Conservation (phyloP, 2,797 vertebrate species). For the Phoebastria nigripes region DNA sequence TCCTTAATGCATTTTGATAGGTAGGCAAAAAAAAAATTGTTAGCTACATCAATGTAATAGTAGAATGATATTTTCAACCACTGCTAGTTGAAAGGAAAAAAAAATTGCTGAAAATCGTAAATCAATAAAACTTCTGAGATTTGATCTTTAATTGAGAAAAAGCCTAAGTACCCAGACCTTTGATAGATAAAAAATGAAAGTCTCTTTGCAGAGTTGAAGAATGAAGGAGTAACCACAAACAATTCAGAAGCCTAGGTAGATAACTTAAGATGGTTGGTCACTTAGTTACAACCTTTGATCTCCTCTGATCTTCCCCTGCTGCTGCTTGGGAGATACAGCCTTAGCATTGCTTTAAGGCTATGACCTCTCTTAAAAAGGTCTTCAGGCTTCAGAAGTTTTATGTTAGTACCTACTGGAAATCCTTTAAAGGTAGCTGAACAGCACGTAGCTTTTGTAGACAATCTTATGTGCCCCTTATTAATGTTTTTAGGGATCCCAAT, state of each 20-base stretch:
- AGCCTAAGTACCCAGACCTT: neutral
- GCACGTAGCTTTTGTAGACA: neutral
- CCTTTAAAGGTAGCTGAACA: neutral
- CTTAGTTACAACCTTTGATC: neutral
- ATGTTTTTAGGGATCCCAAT: neutral
- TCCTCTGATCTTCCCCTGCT: neutral
- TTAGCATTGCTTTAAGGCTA: neutral
- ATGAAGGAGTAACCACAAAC: neutral
- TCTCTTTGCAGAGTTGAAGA: neutral
- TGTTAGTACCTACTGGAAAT: neutral
- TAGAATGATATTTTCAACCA: neutral
- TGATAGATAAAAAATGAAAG: neutral
- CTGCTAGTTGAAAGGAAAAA: neutral
- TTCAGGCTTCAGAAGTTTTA: neutral
- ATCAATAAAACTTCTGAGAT: neutral
- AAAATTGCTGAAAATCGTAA: neutral
- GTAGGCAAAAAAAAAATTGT: neutral
- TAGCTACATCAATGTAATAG: neutral
- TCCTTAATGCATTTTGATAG: conserved; percentile 55
- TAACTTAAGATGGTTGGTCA: neutral
- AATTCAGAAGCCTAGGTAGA: neutral
- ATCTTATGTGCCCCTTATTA: neutral
- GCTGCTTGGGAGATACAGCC: neutral
- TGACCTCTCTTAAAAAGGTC: neutral
- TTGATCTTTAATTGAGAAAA: neutral